Percentiles rank a stretch among this genome's conserved stretches.
phyloP scores from a whole-genome alignment of 2,888 invertebrate species.

The Hedychridium roseum region DNA sequence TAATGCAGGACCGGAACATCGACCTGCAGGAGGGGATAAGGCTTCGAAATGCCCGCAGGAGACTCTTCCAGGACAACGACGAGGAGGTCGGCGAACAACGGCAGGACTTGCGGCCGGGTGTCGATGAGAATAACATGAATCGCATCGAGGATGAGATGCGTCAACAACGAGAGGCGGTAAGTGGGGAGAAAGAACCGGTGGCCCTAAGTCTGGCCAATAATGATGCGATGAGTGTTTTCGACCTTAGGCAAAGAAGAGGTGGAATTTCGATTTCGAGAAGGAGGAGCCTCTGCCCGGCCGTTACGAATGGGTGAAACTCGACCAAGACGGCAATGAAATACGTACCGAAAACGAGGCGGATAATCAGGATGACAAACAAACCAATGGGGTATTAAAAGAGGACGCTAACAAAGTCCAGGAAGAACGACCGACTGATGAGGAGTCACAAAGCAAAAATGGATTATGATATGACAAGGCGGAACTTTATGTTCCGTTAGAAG shows the following conservation, averaged over 20 bases:
- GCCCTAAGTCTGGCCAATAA: neutral
- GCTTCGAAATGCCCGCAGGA: slow-evolving; percentile 57
- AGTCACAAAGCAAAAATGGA: too few species aligned
- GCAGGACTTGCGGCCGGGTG: slow-evolving; percentile 21
- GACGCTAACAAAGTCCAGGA: neutral
- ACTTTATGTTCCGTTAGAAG: too few species aligned
- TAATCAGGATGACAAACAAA: neutral
- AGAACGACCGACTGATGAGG: too few species aligned
- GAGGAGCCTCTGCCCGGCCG: slow-evolving; percentile 65
- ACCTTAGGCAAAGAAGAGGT: slow-evolving; percentile 60
- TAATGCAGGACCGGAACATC: slow-evolving; percentile 51
- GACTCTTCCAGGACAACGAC: slow-evolving; percentile 60
- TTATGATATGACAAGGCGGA: too few species aligned
- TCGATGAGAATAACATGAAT: slow-evolving; percentile 42
- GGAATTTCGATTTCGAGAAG: slow-evolving; percentile 69
- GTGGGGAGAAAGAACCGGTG: too few species aligned
- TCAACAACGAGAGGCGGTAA: slow-evolving; percentile 42
- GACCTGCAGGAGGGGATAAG: slow-evolving; percentile 41
- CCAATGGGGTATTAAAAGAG: neutral
- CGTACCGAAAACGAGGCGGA: neutral
- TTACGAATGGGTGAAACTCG: slow-evolving; percentile 65
- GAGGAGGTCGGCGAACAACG: slow-evolving; percentile 25
- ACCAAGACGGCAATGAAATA: slow-evolving; percentile 30
- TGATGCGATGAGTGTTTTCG: slow-evolving; percentile 4
- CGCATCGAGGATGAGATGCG: slow-evolving; percentile 44